These are phyloP conservation scores for Cheilosia soror DNA, from an alignment of 2,888 invertebrate species.

Conservation along the genomic window DNA sequence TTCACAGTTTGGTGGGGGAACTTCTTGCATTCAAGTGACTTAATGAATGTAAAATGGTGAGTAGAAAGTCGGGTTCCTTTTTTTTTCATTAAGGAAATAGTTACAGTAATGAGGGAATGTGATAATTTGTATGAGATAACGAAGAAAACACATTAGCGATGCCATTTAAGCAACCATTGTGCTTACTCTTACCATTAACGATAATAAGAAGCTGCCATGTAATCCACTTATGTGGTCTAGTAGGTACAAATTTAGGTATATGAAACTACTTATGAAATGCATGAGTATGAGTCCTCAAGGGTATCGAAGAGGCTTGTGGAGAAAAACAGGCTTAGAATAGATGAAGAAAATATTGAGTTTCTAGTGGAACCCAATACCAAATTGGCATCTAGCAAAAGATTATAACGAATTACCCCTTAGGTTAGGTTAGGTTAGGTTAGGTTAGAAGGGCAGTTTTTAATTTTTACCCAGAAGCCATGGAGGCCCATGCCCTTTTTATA, in stretches of 20 bases:
- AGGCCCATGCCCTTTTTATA: no score
- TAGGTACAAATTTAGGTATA: background rate
- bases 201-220: background rate
- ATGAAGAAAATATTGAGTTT: no score
- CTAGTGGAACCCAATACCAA: no score
- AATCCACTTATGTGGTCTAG: constrained; percentile 8
- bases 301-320: no score
- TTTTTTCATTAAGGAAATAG: constrained; percentile 9
- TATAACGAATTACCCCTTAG: no score
- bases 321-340: no score
- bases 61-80: constrained; percentile 17
- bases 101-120: constrained; percentile 33
- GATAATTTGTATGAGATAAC: constrained; percentile 35
- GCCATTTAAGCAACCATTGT: background rate
- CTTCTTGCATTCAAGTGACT: constrained; percentile 23
- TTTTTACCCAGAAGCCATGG: no score
- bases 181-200: background rate
- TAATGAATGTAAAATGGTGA: constrained; percentile 20
- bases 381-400: no score
- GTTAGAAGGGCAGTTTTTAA: no score
- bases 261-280: background rate
- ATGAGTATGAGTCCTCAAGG: no score
- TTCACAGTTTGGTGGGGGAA: constrained; percentile 22
- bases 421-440: no score
- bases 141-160: constrained; percentile 1